Base-by-base conservation (phyloP, 2,113 vertebrate genomes). In the Taurulus bubalis region DNA sequence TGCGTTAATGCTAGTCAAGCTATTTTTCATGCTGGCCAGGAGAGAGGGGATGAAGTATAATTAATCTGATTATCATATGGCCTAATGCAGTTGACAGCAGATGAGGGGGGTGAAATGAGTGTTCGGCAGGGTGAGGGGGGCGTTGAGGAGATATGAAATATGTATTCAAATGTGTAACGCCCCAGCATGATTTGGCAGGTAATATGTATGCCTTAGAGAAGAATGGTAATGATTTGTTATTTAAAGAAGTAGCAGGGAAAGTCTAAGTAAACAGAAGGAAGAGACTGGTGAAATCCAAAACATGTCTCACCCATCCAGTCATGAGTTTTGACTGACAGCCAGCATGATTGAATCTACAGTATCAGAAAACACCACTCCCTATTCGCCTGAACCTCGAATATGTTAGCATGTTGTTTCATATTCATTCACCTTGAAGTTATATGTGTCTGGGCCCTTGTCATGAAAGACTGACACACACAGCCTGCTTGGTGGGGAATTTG, bases 31-130 rank as follows among this genome's bases (percentile, higher is more conserved):
- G 91, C 90, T 86, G 88, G 90, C 89, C 84, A 91, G 84, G 87
- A 93, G 90, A 92, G 90, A 90, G 91, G 85, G 90, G 90, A 86
- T 94, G 92, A 84, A 92, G 94, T 94, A 94, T 94, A 95, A 96
- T 96, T 95, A 95, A 95, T 95, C 94, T 93, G 92, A 96, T 96
- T 95, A 95, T 94, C 94, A 93, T 94, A 94, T 88, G 93, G 91
- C 86, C 80, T 94, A 94, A 93, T 94, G 94, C 87, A 76, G 94
- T 84, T 95, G 95, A 95, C 95, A 95, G 95, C 92, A 78, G 90
- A 91, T 88, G 87, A 87, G 86, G 86, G 84, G 89, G 91, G 87
- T 80, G 91, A 34, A 73, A 77, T 79, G 88, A 88, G 86, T 80
- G 84, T 85, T 76, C 68, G 87, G 71, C 36, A 63, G 71, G 36